Conservation (phyloP, 2,888 invertebrate genomes). For the Tetanocera ferruginea region DNA sequence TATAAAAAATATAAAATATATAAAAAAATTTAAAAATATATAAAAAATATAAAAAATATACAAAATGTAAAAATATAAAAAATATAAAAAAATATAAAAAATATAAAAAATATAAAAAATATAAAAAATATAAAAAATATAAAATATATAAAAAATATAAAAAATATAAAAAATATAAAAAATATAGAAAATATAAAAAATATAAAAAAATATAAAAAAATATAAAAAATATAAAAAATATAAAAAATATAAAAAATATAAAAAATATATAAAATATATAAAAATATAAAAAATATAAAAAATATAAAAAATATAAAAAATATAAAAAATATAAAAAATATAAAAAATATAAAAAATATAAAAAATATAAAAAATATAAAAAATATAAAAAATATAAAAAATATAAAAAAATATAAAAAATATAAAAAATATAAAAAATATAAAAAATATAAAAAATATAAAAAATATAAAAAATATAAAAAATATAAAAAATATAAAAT, state of each 20-base stretch:
- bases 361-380: not conserved
- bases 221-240: no score
- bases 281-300: slow-evolving; percentile 5
- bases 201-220: not conserved
- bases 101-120: not conserved
- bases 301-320: not conserved
- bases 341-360: not conserved
- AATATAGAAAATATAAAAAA: no score
- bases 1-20: slow-evolving; percentile 12
- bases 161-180: not conserved
- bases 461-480: not conserved
- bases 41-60: not conserved
- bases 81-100: not conserved
- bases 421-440: not conserved
- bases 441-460: not conserved
- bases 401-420: not conserved
- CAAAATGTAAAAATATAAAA: not conserved
- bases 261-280: not conserved
- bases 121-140: not conserved
- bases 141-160: not conserved
- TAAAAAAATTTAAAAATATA: no score
- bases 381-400: not conserved
- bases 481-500: not conserved
- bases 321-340: not conserved
- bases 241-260: slow-evolving; percentile 4